Evolutionary conservation across 2,113 vertebrate genomes (phyloP).

Genomic region (Aleadryas rufinucha): DNA sequence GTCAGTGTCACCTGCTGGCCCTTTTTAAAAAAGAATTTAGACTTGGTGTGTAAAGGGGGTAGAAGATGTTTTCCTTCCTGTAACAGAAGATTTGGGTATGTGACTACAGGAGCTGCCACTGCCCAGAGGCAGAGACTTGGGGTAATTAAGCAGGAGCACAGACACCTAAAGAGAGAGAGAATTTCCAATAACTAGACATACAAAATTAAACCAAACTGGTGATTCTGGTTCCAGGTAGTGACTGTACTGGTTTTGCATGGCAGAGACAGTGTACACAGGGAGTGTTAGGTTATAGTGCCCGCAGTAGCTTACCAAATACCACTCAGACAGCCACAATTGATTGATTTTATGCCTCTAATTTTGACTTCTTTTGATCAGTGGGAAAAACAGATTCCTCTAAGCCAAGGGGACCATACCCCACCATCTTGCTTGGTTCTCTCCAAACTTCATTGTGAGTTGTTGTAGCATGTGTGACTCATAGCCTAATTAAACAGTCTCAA

Average conservation of each 20-base stretch:
- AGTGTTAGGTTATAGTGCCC: background rate
- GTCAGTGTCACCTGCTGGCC: background rate
- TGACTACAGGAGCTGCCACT: background rate
- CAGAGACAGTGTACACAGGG: background rate
- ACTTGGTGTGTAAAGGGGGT: rapidly evolving
- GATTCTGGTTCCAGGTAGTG: conserved; percentile 31
- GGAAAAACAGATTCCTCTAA: background rate
- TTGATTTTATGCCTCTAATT: conserved; percentile 16
- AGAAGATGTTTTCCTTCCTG: background rate
- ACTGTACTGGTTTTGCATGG: conserved; percentile 15
- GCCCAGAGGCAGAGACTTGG: conserved; percentile 14
- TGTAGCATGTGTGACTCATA: background rate
- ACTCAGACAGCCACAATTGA: background rate
- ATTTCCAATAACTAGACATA: conserved; percentile 13
- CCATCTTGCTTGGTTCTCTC: background rate
- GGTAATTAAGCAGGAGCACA: conserved; percentile 19
- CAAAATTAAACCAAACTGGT: conserved; percentile 1
- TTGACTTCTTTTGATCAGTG: background rate
- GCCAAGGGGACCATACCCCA: background rate
- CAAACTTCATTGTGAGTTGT: background rate
- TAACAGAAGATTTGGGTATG: background rate
- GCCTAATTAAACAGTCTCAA: background rate
- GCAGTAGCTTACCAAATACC: background rate
- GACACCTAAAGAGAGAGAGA: conserved; percentile 4
- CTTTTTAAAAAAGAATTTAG: background rate